Conservation (phyloP, 2,113 vertebrate species). For the Xiphophorus couchianus region DNA sequence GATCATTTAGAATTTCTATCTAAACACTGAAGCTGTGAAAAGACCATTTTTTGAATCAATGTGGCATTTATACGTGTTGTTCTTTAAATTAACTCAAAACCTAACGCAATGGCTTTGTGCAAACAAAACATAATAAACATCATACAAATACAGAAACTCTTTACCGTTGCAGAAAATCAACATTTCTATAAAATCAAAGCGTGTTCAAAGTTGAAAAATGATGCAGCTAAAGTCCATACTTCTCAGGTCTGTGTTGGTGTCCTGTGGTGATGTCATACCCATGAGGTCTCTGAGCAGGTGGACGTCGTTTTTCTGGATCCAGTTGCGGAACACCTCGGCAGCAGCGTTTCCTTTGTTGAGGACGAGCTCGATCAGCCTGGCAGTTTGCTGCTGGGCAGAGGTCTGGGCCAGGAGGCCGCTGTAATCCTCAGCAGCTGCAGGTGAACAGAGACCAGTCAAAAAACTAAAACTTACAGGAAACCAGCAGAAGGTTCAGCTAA, state of each 20-base stretch:
- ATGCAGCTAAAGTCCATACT: neutral
- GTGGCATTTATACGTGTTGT: no score
- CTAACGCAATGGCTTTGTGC: no score
- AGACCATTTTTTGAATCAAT: no score
- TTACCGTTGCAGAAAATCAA: neutral
- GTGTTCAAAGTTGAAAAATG: neutral
- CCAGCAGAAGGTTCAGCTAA: neutral
- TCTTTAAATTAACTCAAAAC: no score
- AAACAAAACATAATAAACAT: neutral
- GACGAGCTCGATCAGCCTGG: slow-evolving; percentile 89
- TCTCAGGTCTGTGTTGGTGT: neutral
- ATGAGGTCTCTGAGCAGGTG: slow-evolving; percentile 90
- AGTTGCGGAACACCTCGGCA: slow-evolving; percentile 91
- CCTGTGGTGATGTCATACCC: slow-evolving; percentile 79
- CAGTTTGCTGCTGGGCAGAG: slow-evolving; percentile 88
- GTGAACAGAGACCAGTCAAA: neutral
- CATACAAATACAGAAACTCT: no score
- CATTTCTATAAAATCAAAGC: neutral
- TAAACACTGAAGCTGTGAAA: neutral
- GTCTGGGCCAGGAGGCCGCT: slow-evolving; percentile 89
- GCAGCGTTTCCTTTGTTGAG: slow-evolving; percentile 93
- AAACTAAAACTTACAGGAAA: neutral
- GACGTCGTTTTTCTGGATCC: slow-evolving; percentile 90
- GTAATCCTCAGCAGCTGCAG: slow-evolving; percentile 83
- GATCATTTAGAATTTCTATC: no score